Evolutionary conservation across 2,888 invertebrate species (phyloP), one percentile per base, ranked within the genome.

Genomic region (Empis livida): DNA sequence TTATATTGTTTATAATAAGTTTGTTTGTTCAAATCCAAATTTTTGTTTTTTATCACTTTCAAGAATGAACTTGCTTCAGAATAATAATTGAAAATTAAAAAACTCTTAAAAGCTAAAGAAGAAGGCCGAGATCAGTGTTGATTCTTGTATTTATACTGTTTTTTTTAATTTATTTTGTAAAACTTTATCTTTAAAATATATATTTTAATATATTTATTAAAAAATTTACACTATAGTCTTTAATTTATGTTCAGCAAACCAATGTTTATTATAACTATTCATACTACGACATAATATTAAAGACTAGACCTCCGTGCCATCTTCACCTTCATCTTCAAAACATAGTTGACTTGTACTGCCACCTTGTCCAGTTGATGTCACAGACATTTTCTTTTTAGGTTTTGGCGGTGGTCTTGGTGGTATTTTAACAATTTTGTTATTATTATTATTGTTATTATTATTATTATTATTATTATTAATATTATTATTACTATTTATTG

Each of bases 281-380:
- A 8, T 5, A 35, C 13, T n/a, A 35, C n/a, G 13, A 35, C 35
- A 35, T 35, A 35, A 35, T 8, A 35, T 38, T 38, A 41, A 27
- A 41, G 42, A 80, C 61, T 69, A 86, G 74, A 89, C 89, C 74
- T 89, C 89, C 58, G 89, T 89, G 55, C 89, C 89, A 57, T 89
- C 88, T 63, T 89, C 89, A 27, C 87, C 86, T 69, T 89, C 89
- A 64, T 89, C 89, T 64, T 89, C 88, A 61, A 87, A 88, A 27
- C 23, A 27, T 53, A 88, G 69, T 50, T 87, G 86, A 56, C 85
- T 85, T 57, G 75, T 79, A 50, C 68, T 80, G 38, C 64, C 64
- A 23, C 49, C 52, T 46, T 64, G 64, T 40, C 65, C 64, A 50
- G 61, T 60, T 49, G 65, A 64, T 49, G 61, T 76, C 6, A 81